A percentile compares a stretch with the other conserved stretches of the same genome.
Evolutionary conservation across 2,797 vertebrate species (phyloP).

Genomic region (Scolopax bukidnonensis): DNA sequence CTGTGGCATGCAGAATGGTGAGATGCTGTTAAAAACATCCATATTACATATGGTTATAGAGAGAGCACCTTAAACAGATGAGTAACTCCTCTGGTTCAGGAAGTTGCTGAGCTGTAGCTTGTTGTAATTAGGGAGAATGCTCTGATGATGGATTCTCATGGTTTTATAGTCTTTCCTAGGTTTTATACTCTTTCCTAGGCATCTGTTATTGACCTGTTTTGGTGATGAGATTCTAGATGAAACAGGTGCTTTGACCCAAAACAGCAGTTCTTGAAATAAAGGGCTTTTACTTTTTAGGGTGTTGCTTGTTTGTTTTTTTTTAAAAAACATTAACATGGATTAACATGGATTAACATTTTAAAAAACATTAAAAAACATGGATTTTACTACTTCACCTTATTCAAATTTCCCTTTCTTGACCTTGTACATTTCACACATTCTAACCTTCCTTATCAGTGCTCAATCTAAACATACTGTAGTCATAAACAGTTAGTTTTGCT

Average conservation of each 20-base stretch:
- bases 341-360: no score
- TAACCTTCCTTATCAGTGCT: neutral
- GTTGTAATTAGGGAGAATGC: neutral
- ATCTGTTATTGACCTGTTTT: neutral
- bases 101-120: neutral
- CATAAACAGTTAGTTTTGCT: neutral
- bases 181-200: neutral
- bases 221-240: neutral
- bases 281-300: neutral
- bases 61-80: neutral
- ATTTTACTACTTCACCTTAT: neutral
- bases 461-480: neutral
- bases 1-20: neutral
- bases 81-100: neutral
- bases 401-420: neutral
- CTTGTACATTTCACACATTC: neutral
- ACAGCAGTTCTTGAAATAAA: neutral
- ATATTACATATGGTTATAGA: neutral
- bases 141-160: neutral
- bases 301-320: neutral
- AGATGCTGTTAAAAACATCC: neutral
- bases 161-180: no score
- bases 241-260: neutral
- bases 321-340: no score
- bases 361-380: no score